Conservation (phyloP, 2,113 vertebrate genomes). For the Tetrax tetrax region DNA sequence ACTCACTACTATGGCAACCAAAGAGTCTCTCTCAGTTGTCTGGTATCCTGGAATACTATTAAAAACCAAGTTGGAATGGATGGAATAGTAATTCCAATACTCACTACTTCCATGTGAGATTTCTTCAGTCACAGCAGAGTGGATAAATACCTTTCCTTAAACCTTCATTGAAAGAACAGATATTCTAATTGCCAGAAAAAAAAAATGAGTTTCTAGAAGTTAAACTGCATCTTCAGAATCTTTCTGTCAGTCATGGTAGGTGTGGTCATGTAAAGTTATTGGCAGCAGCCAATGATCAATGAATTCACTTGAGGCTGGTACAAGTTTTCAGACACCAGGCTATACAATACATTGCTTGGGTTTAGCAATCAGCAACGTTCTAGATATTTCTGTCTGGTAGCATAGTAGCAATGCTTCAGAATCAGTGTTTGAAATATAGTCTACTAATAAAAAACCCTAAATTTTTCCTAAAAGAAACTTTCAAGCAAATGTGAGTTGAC, state of each 20-base stretch:
- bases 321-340: not conserved
- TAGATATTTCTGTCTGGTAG: not conserved
- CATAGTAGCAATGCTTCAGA: not conserved
- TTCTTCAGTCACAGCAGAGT: not conserved
- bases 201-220: not conserved
- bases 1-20: not conserved
- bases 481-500: not conserved
- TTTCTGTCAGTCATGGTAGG: not conserved
- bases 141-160: not conserved
- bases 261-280: not conserved
- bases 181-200: not conserved
- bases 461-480: not conserved
- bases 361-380: not conserved
- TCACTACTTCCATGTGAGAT: not conserved
- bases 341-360: not conserved
- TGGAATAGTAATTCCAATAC: not conserved
- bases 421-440: not conserved
- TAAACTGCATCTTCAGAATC: not conserved
- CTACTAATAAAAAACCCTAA: accelerated
- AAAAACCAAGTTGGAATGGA: not conserved
- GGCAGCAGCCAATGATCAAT: not conserved
- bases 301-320: not conserved
- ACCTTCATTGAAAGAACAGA: not conserved
- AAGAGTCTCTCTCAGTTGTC: not conserved
- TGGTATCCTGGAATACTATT: not conserved